phyloP scores from a whole-genome alignment of 1,140 invertebrate species.

The Anoplolepis gracilipes region DNA sequence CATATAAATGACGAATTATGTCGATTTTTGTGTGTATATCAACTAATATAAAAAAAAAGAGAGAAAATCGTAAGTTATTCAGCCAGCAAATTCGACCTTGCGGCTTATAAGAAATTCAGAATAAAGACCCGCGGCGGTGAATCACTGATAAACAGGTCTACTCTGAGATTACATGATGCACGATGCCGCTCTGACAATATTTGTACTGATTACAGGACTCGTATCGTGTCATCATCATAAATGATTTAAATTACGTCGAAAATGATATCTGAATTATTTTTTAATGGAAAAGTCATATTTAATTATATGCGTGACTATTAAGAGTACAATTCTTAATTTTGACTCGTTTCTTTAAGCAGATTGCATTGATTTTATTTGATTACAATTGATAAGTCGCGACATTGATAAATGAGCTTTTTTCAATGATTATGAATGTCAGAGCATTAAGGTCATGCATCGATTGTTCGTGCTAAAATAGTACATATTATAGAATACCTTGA shows the following conservation, averaged over 20 bases:
- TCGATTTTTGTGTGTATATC: slow-evolving; percentile 2
- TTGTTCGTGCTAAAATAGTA: slow-evolving; percentile 26
- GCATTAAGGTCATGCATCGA: slow-evolving; percentile 16
- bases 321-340: slow-evolving; percentile 2
- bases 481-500: slow-evolving; percentile 37
- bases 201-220: slow-evolving; percentile 3
- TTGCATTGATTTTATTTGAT: background rate
- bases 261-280: slow-evolving; percentile 11
- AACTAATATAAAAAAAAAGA: background rate
- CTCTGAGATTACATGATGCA: slow-evolving; percentile 35
- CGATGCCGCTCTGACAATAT: background rate
- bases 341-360: background rate
- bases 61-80: slow-evolving; percentile 15
- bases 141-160: slow-evolving; percentile 59
- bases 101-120: slow-evolving; percentile 24
- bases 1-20: background rate
- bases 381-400: background rate
- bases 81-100: slow-evolving; percentile 22
- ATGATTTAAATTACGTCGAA: background rate
- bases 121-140: slow-evolving; percentile 33
- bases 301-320: background rate
- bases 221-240: slow-evolving; percentile 11
- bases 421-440: background rate
- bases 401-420: slow-evolving; percentile 13
- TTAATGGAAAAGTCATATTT: background rate